Conservation (phyloP, 2,888 invertebrate species). For the Brenthis ino region DNA sequence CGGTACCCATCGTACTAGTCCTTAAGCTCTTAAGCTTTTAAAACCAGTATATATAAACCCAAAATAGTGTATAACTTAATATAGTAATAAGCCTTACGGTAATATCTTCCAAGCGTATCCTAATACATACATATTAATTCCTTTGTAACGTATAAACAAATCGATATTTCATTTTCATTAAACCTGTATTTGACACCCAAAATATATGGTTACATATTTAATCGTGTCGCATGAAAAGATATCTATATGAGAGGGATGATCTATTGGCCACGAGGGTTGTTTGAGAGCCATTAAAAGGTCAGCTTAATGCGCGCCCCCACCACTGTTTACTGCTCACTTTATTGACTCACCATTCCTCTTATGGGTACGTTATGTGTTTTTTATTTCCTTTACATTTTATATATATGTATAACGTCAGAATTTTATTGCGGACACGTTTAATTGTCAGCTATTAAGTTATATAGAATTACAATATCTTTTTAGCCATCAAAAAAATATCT, state of each 20-base stretch:
- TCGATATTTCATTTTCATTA: background rate
- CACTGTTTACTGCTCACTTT: conserved; percentile 29
- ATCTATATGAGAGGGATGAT: background rate
- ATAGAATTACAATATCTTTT: background rate
- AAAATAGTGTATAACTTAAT: too few species aligned
- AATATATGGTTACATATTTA: background rate
- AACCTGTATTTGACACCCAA: background rate
- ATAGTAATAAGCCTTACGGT: too few species aligned
- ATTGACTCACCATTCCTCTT: conserved; percentile 24
- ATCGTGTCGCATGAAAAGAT: background rate
- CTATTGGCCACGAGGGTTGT: conserved; percentile 11
- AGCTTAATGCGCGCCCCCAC: conserved; percentile 4
- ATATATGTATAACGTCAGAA: background rate
- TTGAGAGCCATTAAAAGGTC: conserved; percentile 19
- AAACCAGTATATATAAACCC: too few species aligned
- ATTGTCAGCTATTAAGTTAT: conserved; percentile 4
- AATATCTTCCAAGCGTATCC: too few species aligned
- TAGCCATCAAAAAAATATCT: background rate
- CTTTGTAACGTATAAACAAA: too few species aligned
- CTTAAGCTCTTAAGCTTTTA: too few species aligned
- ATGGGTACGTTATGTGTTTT: conserved; percentile 10
- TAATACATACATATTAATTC: too few species aligned
- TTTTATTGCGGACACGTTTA: background rate
- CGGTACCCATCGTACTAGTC: too few species aligned
- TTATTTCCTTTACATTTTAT: conserved; percentile 20